Conservation (phyloP, 2,797 vertebrate species). For the Coracias cyanogaster region DNA sequence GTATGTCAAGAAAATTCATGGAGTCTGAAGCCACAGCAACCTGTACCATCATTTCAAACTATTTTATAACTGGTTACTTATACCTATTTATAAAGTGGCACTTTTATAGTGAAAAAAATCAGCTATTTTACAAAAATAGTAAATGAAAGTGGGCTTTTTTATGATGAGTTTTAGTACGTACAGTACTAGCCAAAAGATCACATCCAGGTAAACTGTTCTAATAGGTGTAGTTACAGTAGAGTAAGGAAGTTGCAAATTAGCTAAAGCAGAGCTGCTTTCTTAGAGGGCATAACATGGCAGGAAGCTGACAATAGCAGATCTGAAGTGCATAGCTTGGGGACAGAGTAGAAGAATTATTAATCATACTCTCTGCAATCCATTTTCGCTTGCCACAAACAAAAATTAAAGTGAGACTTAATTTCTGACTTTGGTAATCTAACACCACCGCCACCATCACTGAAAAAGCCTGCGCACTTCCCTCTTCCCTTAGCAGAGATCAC, state of each 20-base stretch:
- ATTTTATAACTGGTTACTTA: not conserved
- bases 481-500: not conserved
- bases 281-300: not conserved
- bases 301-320: not conserved
- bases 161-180: not conserved
- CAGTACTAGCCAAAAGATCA: not conserved
- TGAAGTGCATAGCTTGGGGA: not conserved
- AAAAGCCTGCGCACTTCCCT: not conserved
- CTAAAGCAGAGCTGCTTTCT: not conserved
- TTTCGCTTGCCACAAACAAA: not conserved
- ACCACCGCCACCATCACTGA: not conserved
- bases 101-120: not conserved
- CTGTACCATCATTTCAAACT: not conserved
- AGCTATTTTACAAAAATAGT: not conserved
- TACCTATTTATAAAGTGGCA: not conserved
- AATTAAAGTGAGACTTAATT: not conserved
- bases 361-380: not conserved
- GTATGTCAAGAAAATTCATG: not conserved
- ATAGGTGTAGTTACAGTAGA: not conserved
- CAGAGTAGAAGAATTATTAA: not conserved
- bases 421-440: not conserved
- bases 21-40: not conserved
- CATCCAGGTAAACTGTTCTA: not conserved
- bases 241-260: not conserved
- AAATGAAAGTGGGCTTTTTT: not conserved